phyloP scores from a whole-genome alignment of 2,888 invertebrate species.

The Lasioglossum figueresi region DNA sequence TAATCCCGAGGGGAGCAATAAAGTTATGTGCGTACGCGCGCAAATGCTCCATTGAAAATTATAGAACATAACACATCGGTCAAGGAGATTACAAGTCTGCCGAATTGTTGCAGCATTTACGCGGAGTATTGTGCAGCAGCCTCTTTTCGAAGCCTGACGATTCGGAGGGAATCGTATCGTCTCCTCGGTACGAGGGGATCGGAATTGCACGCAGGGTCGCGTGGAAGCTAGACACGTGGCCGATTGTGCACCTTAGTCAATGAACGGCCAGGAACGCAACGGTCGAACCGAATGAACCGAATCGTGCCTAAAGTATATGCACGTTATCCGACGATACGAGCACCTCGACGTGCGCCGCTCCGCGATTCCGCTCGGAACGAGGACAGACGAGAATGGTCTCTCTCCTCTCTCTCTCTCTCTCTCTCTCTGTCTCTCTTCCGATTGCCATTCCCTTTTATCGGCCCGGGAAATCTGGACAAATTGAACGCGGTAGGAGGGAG shows the following conservation, averaged over 20 bases:
- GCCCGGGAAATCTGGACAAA: conserved; percentile 49
- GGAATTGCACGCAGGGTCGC: conserved; percentile 71
- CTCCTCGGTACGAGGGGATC: conserved; percentile 3
- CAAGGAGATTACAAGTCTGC: too few species aligned
- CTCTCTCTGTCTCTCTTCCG: conserved; percentile 1
- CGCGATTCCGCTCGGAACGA: conserved; percentile 26
- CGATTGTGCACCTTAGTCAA: conserved; percentile 67
- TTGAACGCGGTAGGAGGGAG: conserved; percentile 36
- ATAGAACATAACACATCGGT: too few species aligned
- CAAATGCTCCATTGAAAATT: too few species aligned
- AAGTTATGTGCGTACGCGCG: too few species aligned
- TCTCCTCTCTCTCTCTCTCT: background rate
- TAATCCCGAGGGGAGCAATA: too few species aligned
- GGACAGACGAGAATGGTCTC: conserved; percentile 20
- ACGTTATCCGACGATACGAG: conserved; percentile 52
- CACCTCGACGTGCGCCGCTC: conserved; percentile 27
- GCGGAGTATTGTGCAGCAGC: too few species aligned
- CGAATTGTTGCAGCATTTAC: too few species aligned
- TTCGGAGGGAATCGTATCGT: background rate
- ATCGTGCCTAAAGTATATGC: conserved; percentile 51
- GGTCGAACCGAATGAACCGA: conserved; percentile 62
- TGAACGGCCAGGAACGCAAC: conserved; percentile 52
- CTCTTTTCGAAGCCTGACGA: too few species aligned
- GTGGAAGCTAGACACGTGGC: conserved; percentile 60
- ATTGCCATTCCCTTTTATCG: conserved; percentile 44